A percentile compares a stretch with the other conserved stretches of the same genome.
phyloP scores from a whole-genome alignment of 2,888 invertebrate species.

The Lasioglossum leucozonium region DNA sequence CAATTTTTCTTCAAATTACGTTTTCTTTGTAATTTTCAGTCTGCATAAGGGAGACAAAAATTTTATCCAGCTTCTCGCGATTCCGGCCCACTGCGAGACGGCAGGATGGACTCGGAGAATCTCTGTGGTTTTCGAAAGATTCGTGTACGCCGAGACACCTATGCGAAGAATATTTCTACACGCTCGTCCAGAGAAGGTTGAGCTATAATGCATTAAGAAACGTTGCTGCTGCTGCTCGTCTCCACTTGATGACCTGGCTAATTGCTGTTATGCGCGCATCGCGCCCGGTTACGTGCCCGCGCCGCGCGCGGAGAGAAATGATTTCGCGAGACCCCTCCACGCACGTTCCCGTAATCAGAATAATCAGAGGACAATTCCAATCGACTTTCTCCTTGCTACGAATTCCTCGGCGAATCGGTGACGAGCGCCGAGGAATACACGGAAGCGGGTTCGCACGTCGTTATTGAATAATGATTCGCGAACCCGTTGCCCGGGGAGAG shows the following conservation, averaged over 20 bases:
- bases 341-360: slow-evolving; percentile 46
- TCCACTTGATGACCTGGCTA: slow-evolving; percentile 43
- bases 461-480: slow-evolving; percentile 61
- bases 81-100: not conserved
- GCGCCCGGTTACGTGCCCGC: slow-evolving; percentile 10
- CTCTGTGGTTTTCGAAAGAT: not conserved
- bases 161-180: slow-evolving; percentile 10
- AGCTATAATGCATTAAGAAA: slow-evolving; percentile 55
- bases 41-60: too few relatives aligned
- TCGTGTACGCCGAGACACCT: not conserved
- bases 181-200: slow-evolving; percentile 19
- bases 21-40: too few relatives aligned
- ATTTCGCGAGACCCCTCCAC: slow-evolving; percentile 26
- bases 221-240: not conserved
- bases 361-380: slow-evolving; percentile 56
- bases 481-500: slow-evolving; percentile 26
- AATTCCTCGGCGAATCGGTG: slow-evolving; percentile 43
- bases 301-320: slow-evolving; percentile 33
- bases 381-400: slow-evolving; percentile 59
- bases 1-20: too few relatives aligned
- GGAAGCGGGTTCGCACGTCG: slow-evolving; percentile 61
- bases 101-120: not conserved
- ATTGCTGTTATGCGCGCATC: slow-evolving; percentile 48
- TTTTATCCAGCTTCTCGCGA: not conserved
- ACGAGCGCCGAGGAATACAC: slow-evolving; percentile 31